Evolutionary conservation across 2,113 vertebrate genomes (phyloP), one percentile per base, ranked within the genome.

Genomic region (Odontesthes bonariensis): DNA sequence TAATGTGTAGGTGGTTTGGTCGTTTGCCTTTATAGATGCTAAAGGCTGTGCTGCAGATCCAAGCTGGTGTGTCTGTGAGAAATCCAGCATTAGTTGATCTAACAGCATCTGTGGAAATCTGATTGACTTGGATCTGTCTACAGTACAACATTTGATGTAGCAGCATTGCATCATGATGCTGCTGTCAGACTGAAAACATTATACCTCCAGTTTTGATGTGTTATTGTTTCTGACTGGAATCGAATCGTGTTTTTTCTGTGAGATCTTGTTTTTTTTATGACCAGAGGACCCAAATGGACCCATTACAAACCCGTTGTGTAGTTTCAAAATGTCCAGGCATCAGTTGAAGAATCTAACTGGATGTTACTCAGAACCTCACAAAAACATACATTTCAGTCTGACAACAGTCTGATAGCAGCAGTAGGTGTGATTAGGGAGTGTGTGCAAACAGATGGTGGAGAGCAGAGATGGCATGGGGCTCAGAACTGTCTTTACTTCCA

Each of bases 361-460:
- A 66, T 81, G 67, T 75, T 77, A 40, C 79, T 58, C 38, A n/a
- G 66, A 65, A 69, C 47, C 53, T 70, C 62, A 60, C 55, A 68
- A 74, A 77, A 69, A 81, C 59, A 60, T n/a, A 79, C 72, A 51
- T 49, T 81, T 79, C 69, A 59, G 52, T 40, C 23, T 61, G 61
- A 59, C 44, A 64, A 59, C 49, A 82, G 11, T 68, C 70, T 81
- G 86, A 81, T 81, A 84, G 76, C 83, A 77, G 77, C 73, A 52
- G 69, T 68, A 51, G 33, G 64, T 68, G 65, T 62, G 68, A 53
- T 68, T 42, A 57, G 33, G 40, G 33, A 52, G 71, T 59, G 65
- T 77, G 83, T 81, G 77, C 82, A 69, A 81, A 83, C 75, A 84
- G 64, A 69, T 62, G 78, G 81, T 81, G 59, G 57, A 73, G 81